phyloP scores from a whole-genome alignment of 2,888 invertebrate species.

The Electrophaes corylata region DNA sequence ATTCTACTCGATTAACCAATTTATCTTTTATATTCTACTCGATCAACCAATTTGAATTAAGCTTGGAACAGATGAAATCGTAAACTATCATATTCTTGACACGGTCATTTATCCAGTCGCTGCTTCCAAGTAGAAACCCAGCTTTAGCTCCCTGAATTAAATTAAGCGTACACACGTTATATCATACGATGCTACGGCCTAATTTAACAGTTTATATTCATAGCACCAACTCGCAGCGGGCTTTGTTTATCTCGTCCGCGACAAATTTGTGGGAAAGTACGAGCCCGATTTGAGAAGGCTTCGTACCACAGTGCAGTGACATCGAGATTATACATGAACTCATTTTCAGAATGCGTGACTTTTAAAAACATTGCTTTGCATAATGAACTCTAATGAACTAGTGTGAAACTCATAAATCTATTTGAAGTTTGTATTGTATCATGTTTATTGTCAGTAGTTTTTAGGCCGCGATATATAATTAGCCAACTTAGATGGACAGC shows the following conservation, averaged over 20 bases:
- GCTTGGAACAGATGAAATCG: too few relatives aligned
- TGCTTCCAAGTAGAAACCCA: not conserved
- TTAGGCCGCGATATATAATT: too few relatives aligned
- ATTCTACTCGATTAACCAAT: too few relatives aligned
- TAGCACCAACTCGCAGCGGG: constrained; percentile 59
- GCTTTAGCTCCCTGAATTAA: constrained; percentile 63
- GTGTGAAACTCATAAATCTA: too few relatives aligned
- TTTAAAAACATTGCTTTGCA: not conserved
- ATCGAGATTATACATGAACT: constrained; percentile 11
- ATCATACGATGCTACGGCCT: constrained; percentile 65
- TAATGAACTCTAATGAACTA: not conserved
- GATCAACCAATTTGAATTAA: too few relatives aligned
- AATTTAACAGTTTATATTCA: constrained; percentile 82
- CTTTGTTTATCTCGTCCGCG: constrained; percentile 72
- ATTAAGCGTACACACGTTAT: constrained; percentile 71
- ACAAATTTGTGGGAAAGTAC: constrained; percentile 69
- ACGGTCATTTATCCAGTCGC: not conserved
- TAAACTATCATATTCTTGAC: not conserved
- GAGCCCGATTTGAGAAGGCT: constrained; percentile 28
- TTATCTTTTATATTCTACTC: too few relatives aligned
- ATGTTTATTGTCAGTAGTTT: too few relatives aligned
- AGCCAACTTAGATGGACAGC: too few relatives aligned
- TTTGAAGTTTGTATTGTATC: too few relatives aligned
- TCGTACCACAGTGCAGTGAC: constrained; percentile 10
- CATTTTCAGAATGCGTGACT: constrained; percentile 3